Base-by-base conservation (phyloP, 1,140 invertebrate genomes). In the Elymnias hypermnestra region DNA sequence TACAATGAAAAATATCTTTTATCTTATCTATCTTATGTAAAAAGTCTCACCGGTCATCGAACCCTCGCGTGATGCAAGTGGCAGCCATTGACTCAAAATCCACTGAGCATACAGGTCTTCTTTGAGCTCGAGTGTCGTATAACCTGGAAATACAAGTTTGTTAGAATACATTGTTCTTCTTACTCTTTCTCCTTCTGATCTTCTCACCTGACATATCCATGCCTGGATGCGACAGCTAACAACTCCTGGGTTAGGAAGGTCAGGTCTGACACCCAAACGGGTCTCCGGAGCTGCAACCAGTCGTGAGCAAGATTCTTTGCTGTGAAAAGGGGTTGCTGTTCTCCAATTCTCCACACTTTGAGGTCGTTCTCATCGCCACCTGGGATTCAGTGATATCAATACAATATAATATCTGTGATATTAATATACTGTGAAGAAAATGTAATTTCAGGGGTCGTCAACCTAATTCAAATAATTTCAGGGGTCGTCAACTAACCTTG, bases 231-330 rank as follows among this genome's bases (percentile, higher is more conserved):
- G 1, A 88, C 88, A 3, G 91, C 91, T 1, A 94, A 61, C 4
- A 88, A 33, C 37, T 89, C 81, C 0, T 70, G 74, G 13, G 87
- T 86, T 14, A 87, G 65, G 70, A 94, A 95, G 3, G 89, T 81
- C 1, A 93, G 76, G 57, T 92, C 92, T 2, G 89, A 89, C 14
- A 94, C 90, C 93, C 93, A 95, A 8, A 95, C 87, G 0, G 94
- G 93, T n/a, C 92, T 89, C 49, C 92, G 76, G 6, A 96, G 68
- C 59, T 95, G 90, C 7, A 96, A 69, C 86, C 90, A 92, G 73
- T 95, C 94, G 67, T 92, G 89, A 3, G 87, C 83, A 14, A 94
- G 85, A 85, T 93, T 89, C 57, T 89, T 89, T 0, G 88, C 88
- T 3, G 50, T 45, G 37, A 89, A 89, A 0, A 85, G 50, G 4